Base-by-base conservation (phyloP, 2,888 invertebrate species). In the Dioctria rufipes region DNA sequence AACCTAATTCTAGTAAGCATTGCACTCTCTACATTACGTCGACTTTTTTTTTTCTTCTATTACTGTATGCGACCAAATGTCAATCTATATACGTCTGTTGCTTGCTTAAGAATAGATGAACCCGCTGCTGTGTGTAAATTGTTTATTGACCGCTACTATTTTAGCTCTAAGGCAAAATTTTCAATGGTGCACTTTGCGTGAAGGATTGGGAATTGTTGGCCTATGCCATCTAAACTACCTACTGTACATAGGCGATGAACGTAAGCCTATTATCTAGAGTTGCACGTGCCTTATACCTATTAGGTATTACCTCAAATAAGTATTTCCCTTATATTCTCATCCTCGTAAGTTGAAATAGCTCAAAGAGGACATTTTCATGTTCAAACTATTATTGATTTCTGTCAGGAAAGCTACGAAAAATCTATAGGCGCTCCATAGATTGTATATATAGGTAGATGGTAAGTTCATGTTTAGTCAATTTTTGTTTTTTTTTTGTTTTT, bases 371-470 rank as follows among this genome's bases (percentile, higher is more conserved):
- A 58, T 40, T 73, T 51, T 63, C 77, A 63, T 77, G 77, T n/a
- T 42, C 4, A 4, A 42, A 5, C 25, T 25, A 25, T 25, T 77
- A 77, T 77, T 39, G 77, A 77, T 77, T 77, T 77, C 63, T 11
- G 40, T 46, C n/a, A 13, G 39, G 43, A 61, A 65, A 63, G 73
- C 58, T 78, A 81, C 65, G 66, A 66, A 81, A 79, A 81, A 79
- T 81, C 73, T 60, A 80, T 75, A 75, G 40, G 54, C 54, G 11
- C 54, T 54, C 54, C 25, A 25, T 25, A 25, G 2, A 25, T 25
- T 25, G 25, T 54, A 58, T 39, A 54, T 11, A 13, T n/a, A n/a
- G n/a, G 9, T 43, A 8, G 37, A 63, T 43, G 6, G 60, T 71
- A 40, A 60, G 46, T 43, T 75, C 77, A 80, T 51, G 63, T 77